These are phyloP conservation scores for Platysteira castanea DNA, from an alignment of 2,113 vertebrate species.

Conservation along the genomic window DNA sequence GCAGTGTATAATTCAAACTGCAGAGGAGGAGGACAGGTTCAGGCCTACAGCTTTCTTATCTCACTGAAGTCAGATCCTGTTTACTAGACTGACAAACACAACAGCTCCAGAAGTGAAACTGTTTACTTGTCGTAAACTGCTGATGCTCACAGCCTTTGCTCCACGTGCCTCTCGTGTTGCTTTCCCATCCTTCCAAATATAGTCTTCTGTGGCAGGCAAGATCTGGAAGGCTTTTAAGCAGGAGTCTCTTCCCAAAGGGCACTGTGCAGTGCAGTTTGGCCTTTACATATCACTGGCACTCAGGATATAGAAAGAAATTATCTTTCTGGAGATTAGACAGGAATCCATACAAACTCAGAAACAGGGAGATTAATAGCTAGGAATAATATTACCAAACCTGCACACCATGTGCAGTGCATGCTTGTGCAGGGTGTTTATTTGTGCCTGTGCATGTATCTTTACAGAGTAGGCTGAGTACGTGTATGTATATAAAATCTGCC, in stretches of 20 bases:
- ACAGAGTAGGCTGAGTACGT: neutral
- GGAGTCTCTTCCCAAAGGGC: constrained; percentile 42
- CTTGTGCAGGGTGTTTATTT: neutral
- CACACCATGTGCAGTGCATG: neutral
- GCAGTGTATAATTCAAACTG: neutral
- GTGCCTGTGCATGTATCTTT: neutral
- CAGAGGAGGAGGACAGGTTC: neutral
- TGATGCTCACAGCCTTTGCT: constrained; percentile 58
- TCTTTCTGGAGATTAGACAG: constrained; percentile 2
- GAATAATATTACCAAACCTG: neutral
- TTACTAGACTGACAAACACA: constrained; percentile 16
- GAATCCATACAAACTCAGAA: neutral
- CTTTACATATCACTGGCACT: neutral
- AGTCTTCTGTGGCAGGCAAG: constrained; percentile 5
- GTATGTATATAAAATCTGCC: neutral
- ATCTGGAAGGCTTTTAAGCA: constrained; percentile 24
- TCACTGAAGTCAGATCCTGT: neutral
- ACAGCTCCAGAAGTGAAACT: constrained; percentile 38
- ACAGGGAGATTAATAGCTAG: neutral
- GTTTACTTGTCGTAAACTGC: constrained; percentile 56
- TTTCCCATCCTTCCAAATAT: constrained; percentile 58
- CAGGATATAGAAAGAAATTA: neutral
- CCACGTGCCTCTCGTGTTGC: constrained; percentile 40
- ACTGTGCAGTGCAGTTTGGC: neutral
- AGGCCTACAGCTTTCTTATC: neutral